Percentiles rank a stretch among this genome's conserved stretches.
Conservation (phyloP, 2,113 vertebrate genomes). For the Pachyramphus minor region DNA sequence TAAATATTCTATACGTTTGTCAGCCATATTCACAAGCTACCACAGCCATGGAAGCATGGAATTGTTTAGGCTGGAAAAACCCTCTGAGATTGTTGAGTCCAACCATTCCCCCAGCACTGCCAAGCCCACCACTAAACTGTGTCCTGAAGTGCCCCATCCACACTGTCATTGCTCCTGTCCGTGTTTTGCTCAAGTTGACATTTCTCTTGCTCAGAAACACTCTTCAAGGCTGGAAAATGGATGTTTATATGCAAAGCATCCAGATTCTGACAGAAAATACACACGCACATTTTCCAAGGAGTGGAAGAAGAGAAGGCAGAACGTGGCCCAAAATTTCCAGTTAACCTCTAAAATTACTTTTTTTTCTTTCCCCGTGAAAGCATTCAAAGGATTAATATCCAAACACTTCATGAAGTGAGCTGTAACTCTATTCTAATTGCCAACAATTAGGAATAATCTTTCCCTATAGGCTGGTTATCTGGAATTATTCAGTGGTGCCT, state of each 20-base stretch:
- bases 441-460: slow-evolving; percentile 10
- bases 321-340: neutral
- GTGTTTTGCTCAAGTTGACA: neutral
- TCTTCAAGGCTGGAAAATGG: neutral
- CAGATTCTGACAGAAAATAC: slow-evolving; percentile 2
- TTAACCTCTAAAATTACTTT: neutral
- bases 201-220: neutral
- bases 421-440: slow-evolving; percentile 11
- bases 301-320: neutral
- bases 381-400: neutral
- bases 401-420: neutral
- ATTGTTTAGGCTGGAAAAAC: neutral
- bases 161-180: fast-evolving
- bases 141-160: neutral
- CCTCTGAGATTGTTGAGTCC: neutral
- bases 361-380: neutral
- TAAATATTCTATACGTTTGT: neutral
- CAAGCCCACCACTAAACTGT: neutral
- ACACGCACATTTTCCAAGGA: neutral
- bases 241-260: slow-evolving; percentile 1
- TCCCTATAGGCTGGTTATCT: neutral
- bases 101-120: neutral
- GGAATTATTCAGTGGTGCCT: neutral
- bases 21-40: neutral
- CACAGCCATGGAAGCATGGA: neutral